phyloP scores from a whole-genome alignment of 2,113 vertebrate species.

The Rhea pennata region DNA sequence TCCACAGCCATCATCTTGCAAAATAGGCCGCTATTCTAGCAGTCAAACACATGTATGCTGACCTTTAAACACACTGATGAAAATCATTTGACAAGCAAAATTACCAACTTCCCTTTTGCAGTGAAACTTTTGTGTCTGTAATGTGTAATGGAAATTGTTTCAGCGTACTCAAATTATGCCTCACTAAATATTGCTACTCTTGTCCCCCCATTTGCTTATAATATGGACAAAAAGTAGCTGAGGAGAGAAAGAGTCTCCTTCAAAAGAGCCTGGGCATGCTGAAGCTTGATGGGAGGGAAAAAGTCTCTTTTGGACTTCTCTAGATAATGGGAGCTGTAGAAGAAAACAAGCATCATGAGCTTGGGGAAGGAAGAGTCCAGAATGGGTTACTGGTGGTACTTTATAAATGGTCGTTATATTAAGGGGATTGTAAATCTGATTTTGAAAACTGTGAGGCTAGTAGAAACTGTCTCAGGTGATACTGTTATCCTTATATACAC shows the following conservation, averaged over 20 bases:
- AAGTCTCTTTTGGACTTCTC: background rate
- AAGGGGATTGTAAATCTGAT: background rate
- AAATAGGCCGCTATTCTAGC: constrained; percentile 20
- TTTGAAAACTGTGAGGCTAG: background rate
- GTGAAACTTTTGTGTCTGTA: background rate
- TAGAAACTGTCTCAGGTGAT: background rate
- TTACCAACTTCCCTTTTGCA: constrained; percentile 48
- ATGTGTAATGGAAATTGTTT: constrained; percentile 13
- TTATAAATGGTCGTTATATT: background rate
- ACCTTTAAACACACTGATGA: constrained; percentile 13
- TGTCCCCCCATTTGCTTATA: fast-evolving
- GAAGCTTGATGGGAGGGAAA: background rate
- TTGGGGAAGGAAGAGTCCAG: background rate
- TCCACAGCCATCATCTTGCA: constrained; percentile 60
- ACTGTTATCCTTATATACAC: fast-evolving
- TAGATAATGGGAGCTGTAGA: background rate
- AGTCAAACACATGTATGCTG: background rate
- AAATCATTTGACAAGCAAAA: constrained; percentile 55
- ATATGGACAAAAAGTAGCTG: background rate
- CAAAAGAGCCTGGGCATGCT: background rate
- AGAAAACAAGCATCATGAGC: background rate
- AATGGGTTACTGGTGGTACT: background rate
- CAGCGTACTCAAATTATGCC: background rate
- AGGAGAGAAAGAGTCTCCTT: background rate
- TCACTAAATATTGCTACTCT: background rate